Evolutionary conservation across 2,113 vertebrate genomes (phyloP).

Genomic region (Dasyurus viverrinus): DNA sequence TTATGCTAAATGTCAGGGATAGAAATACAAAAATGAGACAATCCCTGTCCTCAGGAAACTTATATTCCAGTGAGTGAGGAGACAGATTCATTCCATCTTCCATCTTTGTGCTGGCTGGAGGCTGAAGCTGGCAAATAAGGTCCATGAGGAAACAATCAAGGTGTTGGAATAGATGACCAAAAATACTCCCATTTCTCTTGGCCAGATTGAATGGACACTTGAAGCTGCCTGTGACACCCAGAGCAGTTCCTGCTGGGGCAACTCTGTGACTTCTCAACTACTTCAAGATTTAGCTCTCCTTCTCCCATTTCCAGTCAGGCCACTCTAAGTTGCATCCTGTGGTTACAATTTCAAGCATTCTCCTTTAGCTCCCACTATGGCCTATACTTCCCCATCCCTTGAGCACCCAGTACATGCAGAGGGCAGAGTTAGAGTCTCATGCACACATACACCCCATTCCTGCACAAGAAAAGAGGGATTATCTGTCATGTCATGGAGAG

Average conservation of each 20-base stretch:
- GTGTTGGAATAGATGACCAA: not conserved
- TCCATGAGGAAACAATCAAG: not conserved
- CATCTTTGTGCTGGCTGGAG: no score
- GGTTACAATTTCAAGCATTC: not conserved
- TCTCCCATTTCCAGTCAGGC: not conserved
- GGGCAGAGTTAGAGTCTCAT: not conserved
- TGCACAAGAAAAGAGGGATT: not conserved
- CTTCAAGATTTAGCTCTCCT: not conserved
- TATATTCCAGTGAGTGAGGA: not conserved
- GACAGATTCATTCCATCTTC: no score
- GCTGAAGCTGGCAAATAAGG: not conserved
- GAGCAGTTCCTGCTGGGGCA: not conserved
- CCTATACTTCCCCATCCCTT: not conserved
- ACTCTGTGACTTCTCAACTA: not conserved
- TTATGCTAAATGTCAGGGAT: not conserved
- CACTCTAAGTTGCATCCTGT: not conserved
- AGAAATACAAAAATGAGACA: not conserved
- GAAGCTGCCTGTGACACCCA: not conserved
- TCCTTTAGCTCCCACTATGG: not conserved
- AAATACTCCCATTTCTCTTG: not conserved
- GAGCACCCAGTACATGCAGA: not conserved
- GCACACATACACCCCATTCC: not conserved
- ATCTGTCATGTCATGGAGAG: not conserved
- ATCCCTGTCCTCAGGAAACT: not conserved
- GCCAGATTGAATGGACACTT: not conserved